Base-by-base conservation (phyloP, 1,140 invertebrate species). In the Drosophila jambulina region DNA sequence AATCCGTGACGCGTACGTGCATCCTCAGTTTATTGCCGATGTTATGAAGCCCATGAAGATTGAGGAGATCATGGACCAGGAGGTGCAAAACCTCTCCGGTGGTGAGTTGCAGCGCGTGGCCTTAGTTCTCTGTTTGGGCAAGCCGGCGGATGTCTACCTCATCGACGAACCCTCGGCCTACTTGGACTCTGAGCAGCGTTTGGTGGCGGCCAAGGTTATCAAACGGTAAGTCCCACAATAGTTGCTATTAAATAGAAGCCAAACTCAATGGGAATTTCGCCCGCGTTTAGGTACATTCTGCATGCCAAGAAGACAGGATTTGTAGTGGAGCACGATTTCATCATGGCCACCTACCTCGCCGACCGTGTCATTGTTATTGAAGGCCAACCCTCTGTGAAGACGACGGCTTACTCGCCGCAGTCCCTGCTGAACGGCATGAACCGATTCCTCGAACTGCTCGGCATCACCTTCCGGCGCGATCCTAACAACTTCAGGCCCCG, bases 241-340 rank as follows among this genome's bases (percentile, higher is more conserved):
- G 4, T 27, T 49, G 10, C 27, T 17, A 48, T 46, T 54, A 29
- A 75, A 49, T 68, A 15, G 6, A 12, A 48, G 17, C 13, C 0
- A 38, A 46, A 40, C 7, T 13, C 54, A 34, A 46, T 64, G 17
- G 17, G 5, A 10, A 9, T 15, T 40, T 2, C 25, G 6, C 46
- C 2, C 3, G 3, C 6, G 93, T 93, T 60, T 90, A 99, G 98
- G 80, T 99, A 99, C 93, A 99, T 99, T 93, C 94, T 99, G 42
- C 99, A 99, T 92, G 98, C 99, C 0, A 99, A 99, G 94, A 99
- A 99, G 93, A 99, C 99, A 29, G 99, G 98, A 32, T 99, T 99
- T 93, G 96, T 99, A 32, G 99, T 99, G 1, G 99, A 99, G 95
- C 99, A 99, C 96, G 99, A 99, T 95, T 99, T 99, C 91, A 99